Base-by-base conservation (phyloP, 2,888 invertebrate genomes). In the Noctua comes region DNA sequence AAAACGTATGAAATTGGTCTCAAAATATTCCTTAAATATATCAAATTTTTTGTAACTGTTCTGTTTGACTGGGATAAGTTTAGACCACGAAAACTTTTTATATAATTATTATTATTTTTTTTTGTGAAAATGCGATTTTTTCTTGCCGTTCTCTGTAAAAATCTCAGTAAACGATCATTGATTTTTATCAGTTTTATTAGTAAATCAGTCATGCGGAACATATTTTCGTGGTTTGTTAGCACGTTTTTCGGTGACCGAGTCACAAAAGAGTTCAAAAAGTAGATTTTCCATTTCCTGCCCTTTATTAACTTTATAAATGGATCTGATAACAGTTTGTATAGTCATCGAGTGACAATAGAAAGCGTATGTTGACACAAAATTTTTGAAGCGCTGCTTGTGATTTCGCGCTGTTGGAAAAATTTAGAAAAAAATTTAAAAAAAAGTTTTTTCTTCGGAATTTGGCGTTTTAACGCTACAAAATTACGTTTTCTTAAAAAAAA, bases 221-320 rank as follows among this genome's bases (percentile, higher is more conserved):
- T 81, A 76, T 79, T 84, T 84, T 84, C 73, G 84, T 78, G 73
- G 81, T 86, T 77, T 65, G 78, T 69, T 75, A 80, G 54, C 77
- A 78, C 81, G 48, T 64, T 83, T 83, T 74, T 65, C 59, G 68
- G 86, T 84, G 84, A 81, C 74, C 43, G 76, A 75, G 82, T 79
- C 69, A 79, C 80, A 80, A 88, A 85, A 78, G 87, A 86, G 88
- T 86, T 89, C 82, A 92, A 91, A 64, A 92, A 91, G 90, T 90
- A 82, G 91, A 91, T 93, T 93, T 93, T 93, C 92, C 86, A 93
- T 90, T 94, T 96, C 96, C 95, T 92, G 95, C 91, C 88, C 87
- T 92, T 91, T 92, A 90, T 92, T 86, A 88, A 88, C 80, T 72
- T 81, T 80, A 88, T 79, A 87, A 87, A 89, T 81, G 76, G 76